Evolutionary conservation across 2,113 vertebrate species (phyloP), one percentile per base, ranked within the genome.

Genomic region (Odontophorus gujanensis): DNA sequence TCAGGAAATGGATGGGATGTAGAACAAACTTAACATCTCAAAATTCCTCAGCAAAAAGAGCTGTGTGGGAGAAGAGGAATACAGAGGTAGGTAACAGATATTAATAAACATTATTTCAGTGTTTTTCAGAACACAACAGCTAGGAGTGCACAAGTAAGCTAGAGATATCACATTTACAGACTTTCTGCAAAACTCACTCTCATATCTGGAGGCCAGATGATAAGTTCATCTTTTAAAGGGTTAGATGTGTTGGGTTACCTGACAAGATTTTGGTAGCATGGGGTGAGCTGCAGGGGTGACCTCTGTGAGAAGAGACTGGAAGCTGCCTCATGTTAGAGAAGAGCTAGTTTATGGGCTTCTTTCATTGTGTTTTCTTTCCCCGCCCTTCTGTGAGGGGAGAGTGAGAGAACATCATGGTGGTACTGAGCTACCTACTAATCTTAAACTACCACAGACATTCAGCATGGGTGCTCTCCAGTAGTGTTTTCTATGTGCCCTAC

Each of bases 81-180:
- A 25, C 25, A 0, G 0, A n/a, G 13, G 9, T 77, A n/a, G 7
- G 34, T 85, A 72, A 17, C 45, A n/a, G 32, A 51, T 14, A 25
- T 53, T 28, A 28, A 26, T 36, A 34, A 71, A 12, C 45, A 2
- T 38, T 48, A 26, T 68, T 65, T 58, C 20, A 26, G 4, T 72
- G 40, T 61, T 91, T 43, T 36, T 28, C 53, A 68, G 30, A 61
- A n/a, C 26, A 26, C 0, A 1, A 62, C 72, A 81, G 36, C n/a
- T 45, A 28, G 72, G 59, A 42, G 21, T 62, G 9, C n/a, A 58
- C 32, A 45, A 17, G 58, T 66, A 78, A 24, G 11, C 42, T 36
- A 22, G 13, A 6, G 5, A 1, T 48, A 28, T 62, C 26, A 5
- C 19, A n/a, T 62, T 40, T 81, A 50, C n/a, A 87, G 53, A 48